Percentiles rank a stretch among this genome's conserved stretches.
These are phyloP conservation scores for Aegotheles bennettii DNA, from an alignment of 2,113 vertebrate species.

Conservation along the genomic window DNA sequence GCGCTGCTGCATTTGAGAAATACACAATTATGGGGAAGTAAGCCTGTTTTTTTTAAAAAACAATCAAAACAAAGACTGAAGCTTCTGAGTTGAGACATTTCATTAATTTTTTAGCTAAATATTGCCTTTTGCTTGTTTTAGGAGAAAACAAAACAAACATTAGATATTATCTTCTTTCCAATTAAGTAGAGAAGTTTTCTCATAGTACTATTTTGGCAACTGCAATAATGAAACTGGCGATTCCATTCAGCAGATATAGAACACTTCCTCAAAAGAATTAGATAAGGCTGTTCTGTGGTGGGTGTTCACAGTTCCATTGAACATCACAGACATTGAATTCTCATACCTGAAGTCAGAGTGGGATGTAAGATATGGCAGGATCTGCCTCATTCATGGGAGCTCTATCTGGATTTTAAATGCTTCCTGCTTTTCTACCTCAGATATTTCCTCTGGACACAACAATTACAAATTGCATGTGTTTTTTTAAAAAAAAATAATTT, in stretches of 20 bases:
- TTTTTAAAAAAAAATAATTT: constrained; percentile 34
- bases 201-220: neutral
- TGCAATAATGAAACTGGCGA: neutral
- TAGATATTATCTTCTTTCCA: neutral
- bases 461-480: neutral
- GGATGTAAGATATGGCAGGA: neutral
- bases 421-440: constrained; percentile 2
- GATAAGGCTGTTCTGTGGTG: neutral
- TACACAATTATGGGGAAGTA: neutral
- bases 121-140: neutral
- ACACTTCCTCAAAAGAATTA: neutral
- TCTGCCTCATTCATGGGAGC: neutral
- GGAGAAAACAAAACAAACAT: neutral
- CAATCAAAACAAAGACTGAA: neutral
- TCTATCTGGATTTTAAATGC: neutral
- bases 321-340: neutral
- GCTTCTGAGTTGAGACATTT: neutral
- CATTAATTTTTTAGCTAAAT: neutral
- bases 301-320: neutral
- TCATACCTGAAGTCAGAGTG: neutral
- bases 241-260: neutral
- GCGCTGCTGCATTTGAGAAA: neutral
- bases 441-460: constrained; percentile 4
- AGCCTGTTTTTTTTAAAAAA: neutral
- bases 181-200: neutral